These are phyloP conservation scores for Achatina immaculata DNA, from an alignment of 1,140 invertebrate species.

Conservation along the genomic window DNA sequence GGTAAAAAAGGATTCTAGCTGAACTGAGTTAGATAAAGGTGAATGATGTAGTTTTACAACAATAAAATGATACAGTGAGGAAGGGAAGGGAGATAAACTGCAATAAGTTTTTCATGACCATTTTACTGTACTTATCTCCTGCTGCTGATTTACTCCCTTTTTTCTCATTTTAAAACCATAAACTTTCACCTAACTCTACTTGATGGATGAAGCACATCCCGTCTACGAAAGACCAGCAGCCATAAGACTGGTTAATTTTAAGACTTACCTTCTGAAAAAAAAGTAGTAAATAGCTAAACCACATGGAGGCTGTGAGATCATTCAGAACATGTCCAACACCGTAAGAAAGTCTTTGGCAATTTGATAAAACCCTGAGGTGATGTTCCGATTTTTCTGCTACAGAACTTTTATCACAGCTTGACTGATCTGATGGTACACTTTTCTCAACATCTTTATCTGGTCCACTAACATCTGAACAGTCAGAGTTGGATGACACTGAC, in stretches of 20 bases:
- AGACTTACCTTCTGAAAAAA: constrained; percentile 83
- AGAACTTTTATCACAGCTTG: not conserved
- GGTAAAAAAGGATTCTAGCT: too few species aligned
- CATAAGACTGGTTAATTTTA: not conserved
- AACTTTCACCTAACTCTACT: too few species aligned
- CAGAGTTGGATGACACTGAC: not conserved
- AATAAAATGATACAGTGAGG: too few species aligned
- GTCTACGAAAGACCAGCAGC: too few species aligned
- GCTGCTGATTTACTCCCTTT: too few species aligned
- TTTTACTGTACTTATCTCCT: too few species aligned
- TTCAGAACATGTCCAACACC: constrained; percentile 91
- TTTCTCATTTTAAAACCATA: too few species aligned
- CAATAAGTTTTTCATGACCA: too few species aligned
- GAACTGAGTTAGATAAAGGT: too few species aligned
- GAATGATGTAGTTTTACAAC: too few species aligned
- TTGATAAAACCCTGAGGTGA: not conserved
- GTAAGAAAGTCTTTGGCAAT: constrained; percentile 74
- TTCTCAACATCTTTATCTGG: not conserved
- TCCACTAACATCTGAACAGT: not conserved
- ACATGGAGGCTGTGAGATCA: constrained; percentile 95
- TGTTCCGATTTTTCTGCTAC: constrained; percentile 1
- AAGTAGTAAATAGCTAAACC: constrained; percentile 97
- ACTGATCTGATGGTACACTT: not conserved
- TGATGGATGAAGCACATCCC: too few species aligned
- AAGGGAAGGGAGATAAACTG: too few species aligned